A percentile compares a stretch with the other conserved stretches of the same genome.
phyloP scores from a whole-genome alignment of 2,888 invertebrate species.

The Carterocephalus palaemon region DNA sequence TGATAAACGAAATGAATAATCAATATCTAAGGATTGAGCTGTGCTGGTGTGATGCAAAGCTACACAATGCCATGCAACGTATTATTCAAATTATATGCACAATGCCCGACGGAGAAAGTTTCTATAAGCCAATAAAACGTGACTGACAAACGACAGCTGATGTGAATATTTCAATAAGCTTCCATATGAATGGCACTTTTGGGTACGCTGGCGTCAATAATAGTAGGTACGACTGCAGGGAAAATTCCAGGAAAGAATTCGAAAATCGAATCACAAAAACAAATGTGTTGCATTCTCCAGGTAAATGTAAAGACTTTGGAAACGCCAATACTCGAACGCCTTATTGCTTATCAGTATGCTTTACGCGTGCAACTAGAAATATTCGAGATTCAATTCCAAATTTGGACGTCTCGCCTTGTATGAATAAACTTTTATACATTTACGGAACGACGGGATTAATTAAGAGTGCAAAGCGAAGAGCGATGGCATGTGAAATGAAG shows the following conservation, averaged over 20 bases:
- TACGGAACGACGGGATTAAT: slow-evolving; percentile 60
- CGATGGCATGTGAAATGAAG: slow-evolving; percentile 63
- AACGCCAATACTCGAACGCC: slow-evolving; percentile 57
- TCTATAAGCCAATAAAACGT: slow-evolving; percentile 71
- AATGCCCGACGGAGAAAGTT: slow-evolving; percentile 63
- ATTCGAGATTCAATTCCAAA: slow-evolving; percentile 51
- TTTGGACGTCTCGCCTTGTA: slow-evolving; percentile 25
- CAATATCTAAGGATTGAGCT: slow-evolving; percentile 44
- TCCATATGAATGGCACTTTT: slow-evolving; percentile 64
- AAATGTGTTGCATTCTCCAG: slow-evolving; percentile 53
- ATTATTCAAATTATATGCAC: slow-evolving; percentile 70
- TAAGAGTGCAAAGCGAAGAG: slow-evolving; percentile 53
- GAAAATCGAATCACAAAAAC: slow-evolving; percentile 57
- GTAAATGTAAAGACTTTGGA: slow-evolving; percentile 49
- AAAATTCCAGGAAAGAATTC: slow-evolving; percentile 48
- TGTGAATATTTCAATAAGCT: slow-evolving; percentile 72
- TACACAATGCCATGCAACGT: slow-evolving; percentile 54
- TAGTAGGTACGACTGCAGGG: slow-evolving; percentile 48
- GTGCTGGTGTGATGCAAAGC: slow-evolving; percentile 42
- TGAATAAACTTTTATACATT: slow-evolving; percentile 27
- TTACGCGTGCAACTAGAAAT: slow-evolving; percentile 52
- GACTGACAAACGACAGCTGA: slow-evolving; percentile 71
- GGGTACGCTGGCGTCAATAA: slow-evolving; percentile 47
- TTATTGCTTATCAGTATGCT: slow-evolving; percentile 60
- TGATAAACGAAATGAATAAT: slow-evolving; percentile 42